Conservation (phyloP, 2,797 vertebrate species). For the Xerus rutilus region DNA sequence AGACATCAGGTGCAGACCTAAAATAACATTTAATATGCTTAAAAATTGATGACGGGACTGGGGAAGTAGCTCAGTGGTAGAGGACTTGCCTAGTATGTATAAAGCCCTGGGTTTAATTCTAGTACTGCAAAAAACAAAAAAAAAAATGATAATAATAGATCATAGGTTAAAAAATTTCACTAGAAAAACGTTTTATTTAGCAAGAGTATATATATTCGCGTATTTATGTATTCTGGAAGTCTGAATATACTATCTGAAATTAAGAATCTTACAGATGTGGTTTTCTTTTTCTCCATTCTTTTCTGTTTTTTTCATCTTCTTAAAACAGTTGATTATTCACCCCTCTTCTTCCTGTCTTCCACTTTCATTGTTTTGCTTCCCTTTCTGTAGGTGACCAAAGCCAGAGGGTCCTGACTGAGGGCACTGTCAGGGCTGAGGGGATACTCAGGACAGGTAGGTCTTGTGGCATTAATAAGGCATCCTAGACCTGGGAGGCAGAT, state of each 20-base stretch:
- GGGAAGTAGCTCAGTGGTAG: no score
- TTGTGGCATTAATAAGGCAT: background rate
- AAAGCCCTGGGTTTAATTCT: no score
- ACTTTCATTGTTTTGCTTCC: background rate
- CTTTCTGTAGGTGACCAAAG: background rate
- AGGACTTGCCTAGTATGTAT: no score
- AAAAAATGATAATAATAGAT: no score
- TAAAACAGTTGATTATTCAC: background rate
- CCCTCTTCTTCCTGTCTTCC: background rate
- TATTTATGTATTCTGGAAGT: background rate
- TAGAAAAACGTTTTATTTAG: background rate
- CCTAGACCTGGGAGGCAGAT: no score
- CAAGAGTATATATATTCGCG: background rate
- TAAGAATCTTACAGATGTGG: background rate
- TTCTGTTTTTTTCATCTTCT: background rate
- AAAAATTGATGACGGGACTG: background rate
- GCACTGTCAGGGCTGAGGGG: background rate
- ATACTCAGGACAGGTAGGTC: no score
- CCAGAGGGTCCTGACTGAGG: no score
- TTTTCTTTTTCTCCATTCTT: background rate
- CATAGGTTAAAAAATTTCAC: background rate
- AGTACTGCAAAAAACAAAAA: no score
- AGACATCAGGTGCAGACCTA: background rate
- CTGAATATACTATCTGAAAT: background rate
- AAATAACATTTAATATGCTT: background rate